Base-by-base conservation (phyloP, 1,140 invertebrate genomes). In the Lucilia cuprina region DNA sequence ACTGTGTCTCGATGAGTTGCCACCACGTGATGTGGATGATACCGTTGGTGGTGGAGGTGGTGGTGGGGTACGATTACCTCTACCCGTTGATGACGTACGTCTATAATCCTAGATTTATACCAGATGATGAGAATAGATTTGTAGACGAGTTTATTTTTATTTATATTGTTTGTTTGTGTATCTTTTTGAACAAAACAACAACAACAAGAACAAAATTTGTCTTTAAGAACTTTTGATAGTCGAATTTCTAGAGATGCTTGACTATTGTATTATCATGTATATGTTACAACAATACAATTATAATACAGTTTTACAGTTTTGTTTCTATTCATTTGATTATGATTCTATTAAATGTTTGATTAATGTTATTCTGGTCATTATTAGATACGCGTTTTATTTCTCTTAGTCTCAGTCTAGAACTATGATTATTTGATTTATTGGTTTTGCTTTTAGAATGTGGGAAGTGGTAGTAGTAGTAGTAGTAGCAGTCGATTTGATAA, bases 91-190 rank as follows among this genome's bases (percentile, higher is more conserved):
- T 80, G 88, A 86, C 47, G 87, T 89, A 55, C 89, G 89, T 86
- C 89, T 88, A 85, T 90, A 90, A 87, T 90, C 88, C 89, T 90
- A 88, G 89, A 89, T 88, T 87, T 88, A 21, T 70, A 88, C 89
- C 86, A 87, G 25, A 30, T 90, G 89, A 90, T 86, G 90, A 90
- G 89, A 87, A 89, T 88, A 87, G 85, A 85, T 85, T 85, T 88
- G 77, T 80, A 80, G 77, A 80, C n/a, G 41, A 80, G 41, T 80
- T 49, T 80, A 80, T 80, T 25, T 80, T 21, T 84, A 83, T 86
- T 87, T 85, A 75, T 60, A 82, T 65, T 84, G 74, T 84, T 85
- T 86, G 80, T 83, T 78, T 85, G 87, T 87, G 41, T 84, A 82
- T 86, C 86, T 88, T 86, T 83, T 84, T 86, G 84, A 86, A 83